Base-by-base conservation (phyloP, 2,797 vertebrate genomes). In the Diplodus puntazzo region DNA sequence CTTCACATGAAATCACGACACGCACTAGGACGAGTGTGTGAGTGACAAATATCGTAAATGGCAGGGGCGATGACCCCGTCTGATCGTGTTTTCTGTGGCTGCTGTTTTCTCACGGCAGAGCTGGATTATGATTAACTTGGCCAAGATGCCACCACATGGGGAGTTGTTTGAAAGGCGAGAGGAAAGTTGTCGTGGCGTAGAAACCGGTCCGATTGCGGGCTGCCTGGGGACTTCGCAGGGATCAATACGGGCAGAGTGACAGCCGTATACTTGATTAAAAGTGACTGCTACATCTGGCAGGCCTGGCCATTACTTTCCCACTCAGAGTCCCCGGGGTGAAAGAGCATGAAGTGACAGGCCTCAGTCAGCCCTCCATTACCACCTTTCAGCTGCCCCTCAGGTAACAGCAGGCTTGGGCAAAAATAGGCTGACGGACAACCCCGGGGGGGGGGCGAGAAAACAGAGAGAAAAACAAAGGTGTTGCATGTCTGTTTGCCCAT, bases 261-360 rank as follows among this genome's bases (percentile, higher is more conserved):
- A 95, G 91, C 87, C 70, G 73, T 93, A 89, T 88, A 92, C 94
- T 94, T 95, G 95, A 96, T 96, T 96, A 95, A 95, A 96, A 95
- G 94, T 95, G 94, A 96, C 95, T 90, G 93, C 93, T 95, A 95
- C 95, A 95, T 96, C 95, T 95, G 94, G 93, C 94, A 94, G 92
- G 88, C 89, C 81, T 60, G 82, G 92, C 94, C 94, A 95, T 95
- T 96, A 95, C 94, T 94, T 94, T 95, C 93, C 91, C 94, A 94
- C 93, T 90, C 85, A 61, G 79, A 85, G 90, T 95, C 94, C 92
- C 94, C 43, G 49, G 88, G 93, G 95, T 93, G 93, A 92, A 91
- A 89, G 92, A 93, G 92, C 93, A 95, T 90, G 87, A 95, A 95
- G 95, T 94, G 94, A 95, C 93, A 95, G 90, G 89, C 89, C 91